Evolutionary conservation across 1,140 invertebrate species (phyloP), one percentile per base, ranked within the genome.

Genomic region (Pseudobourletiella spinata): DNA sequence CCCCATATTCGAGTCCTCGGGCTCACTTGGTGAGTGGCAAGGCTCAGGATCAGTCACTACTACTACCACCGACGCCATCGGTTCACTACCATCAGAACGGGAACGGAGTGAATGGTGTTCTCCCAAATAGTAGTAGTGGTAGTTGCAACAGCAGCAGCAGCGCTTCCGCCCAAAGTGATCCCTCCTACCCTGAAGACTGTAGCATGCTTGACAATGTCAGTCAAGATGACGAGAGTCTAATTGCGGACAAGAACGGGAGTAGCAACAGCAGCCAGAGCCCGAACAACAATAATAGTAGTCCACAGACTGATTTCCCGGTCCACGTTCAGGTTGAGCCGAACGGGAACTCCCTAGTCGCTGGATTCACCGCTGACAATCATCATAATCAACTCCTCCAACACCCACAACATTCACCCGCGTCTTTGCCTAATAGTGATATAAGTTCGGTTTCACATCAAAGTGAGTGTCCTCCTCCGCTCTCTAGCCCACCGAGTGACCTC

Each of bases 261-360:
- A 51, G 28, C 18, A 51, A 25, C 24, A 3, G 2, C 48, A 51
- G 32, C n/a, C 8, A 39, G 8, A 39, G 8, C n/a, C 32, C 32
- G 8, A 11, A 11, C 8, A n/a, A 39, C n/a, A 39, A 39, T 39
- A 11, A 8, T n/a, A n/a, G n/a, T n/a, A n/a, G n/a, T n/a, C n/a
- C n/a, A 46, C 43, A 46, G n/a, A 39, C 35, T 11, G 43, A 46
- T 8, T 46, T 20, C 43, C 43, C 43, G 6, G 43, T 46, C 35
- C 24, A 3, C n/a, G 8, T 39, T 11, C 22, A 61, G 39, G 26
- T 16, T 30, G 66, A 68, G 46, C 66, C 66, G 16, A 68, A 68
- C 51, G 66, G 66, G 48, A 68, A 68, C 51, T 58, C 15, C 14
- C 22, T 51, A 4, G 43, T 46, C 24, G 35, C n/a, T 11, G 35